Percentiles rank a stretch among this genome's conserved stretches.
Conservation (phyloP, 2,888 invertebrate species). For the Argyresthia albistria region DNA sequence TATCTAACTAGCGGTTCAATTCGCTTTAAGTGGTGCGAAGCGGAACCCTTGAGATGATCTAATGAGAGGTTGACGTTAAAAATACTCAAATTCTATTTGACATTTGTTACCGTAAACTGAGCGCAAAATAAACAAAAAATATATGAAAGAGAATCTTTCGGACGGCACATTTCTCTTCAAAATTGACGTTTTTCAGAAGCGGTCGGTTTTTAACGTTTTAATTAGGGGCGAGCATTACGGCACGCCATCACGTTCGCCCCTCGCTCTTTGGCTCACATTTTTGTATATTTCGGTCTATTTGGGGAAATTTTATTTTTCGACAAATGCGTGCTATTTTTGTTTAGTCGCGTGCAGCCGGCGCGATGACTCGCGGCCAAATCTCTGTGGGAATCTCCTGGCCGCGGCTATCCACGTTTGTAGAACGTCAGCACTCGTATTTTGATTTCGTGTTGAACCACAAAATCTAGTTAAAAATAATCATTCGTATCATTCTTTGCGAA, state of each 20-base stretch:
- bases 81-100: constrained; percentile 6
- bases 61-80: too few species aligned
- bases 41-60: too few species aligned
- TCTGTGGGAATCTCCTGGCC: constrained; percentile 63
- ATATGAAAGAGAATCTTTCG: constrained; percentile 61
- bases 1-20: background rate
- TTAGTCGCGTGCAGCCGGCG: constrained; percentile 65
- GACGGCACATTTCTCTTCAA: constrained; percentile 69
- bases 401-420: constrained; percentile 14
- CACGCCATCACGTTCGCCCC: constrained; percentile 67
- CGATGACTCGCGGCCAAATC: constrained; percentile 54
- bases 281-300: constrained; percentile 72
- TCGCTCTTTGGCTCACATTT: constrained; percentile 65
- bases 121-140: constrained; percentile 51
- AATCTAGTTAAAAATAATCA: too few species aligned
- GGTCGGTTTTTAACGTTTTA: constrained; percentile 71
- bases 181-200: constrained; percentile 70
- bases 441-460: background rate
- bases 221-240: constrained; percentile 72
- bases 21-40: too few species aligned
- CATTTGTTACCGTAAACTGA: constrained; percentile 36
- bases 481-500: too few species aligned
- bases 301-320: constrained; percentile 71
- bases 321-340: constrained; percentile 67
- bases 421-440: background rate